A percentile compares a stretch with the other conserved stretches of the same genome.
Evolutionary conservation across 2,888 invertebrate genomes (phyloP).

Genomic region (Leptinotarsa haldemani): DNA sequence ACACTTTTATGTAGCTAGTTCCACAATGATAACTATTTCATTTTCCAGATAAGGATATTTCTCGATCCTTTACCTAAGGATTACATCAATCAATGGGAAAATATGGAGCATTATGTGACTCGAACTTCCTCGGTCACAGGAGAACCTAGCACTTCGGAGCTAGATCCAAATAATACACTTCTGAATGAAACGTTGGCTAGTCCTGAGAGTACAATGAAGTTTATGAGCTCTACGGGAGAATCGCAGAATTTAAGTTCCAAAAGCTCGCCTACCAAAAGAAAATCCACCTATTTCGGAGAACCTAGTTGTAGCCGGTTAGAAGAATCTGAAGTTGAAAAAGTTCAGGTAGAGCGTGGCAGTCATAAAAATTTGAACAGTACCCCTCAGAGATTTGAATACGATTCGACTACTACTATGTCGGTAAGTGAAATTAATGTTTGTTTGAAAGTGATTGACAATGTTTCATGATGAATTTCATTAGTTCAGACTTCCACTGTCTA

Average conservation of each 20-base stretch:
- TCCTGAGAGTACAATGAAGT: conserved; percentile 7
- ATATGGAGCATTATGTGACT: not conserved
- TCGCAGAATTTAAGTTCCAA: conserved; percentile 10
- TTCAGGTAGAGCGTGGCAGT: conserved; percentile 1
- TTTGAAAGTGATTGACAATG: too few species aligned
- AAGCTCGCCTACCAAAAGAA: not conserved
- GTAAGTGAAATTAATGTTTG: not conserved
- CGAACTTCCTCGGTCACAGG: conserved; percentile 1
- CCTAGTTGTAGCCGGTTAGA: not conserved
- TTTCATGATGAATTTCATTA: too few species aligned
- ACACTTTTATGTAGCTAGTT: too few species aligned
- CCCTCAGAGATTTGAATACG: not conserved
- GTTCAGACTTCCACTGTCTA: too few species aligned
- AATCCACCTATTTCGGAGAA: not conserved
- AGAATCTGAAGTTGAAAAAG: not conserved
- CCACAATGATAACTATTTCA: too few species aligned
- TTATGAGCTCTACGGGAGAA: conserved; percentile 3
- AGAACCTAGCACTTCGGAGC: conserved; percentile 19
- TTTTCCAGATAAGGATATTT: conserved; percentile 20
- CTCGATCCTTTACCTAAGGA: conserved; percentile 19
- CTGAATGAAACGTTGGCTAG: conserved; percentile 2
- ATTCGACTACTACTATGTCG: not conserved
- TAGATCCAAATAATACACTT: conserved; percentile 2
- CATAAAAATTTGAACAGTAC: not conserved
- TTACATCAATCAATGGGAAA: not conserved